Evolutionary conservation across 2,113 vertebrate species (phyloP).

Genomic region (Laterallus jamaicensis): DNA sequence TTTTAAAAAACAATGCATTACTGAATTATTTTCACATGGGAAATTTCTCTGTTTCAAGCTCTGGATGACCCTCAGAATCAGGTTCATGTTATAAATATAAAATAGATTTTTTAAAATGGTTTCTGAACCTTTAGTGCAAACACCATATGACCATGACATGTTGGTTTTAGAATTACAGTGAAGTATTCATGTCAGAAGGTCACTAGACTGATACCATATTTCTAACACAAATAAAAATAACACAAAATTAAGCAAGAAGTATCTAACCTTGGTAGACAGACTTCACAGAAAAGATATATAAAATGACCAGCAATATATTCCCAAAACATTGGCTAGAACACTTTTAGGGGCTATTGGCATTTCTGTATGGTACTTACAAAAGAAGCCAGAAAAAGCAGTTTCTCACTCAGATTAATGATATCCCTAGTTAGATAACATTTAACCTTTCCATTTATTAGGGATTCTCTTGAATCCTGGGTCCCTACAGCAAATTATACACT

Average conservation of each 20-base stretch:
- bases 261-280: not conserved
- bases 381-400: not conserved
- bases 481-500: not conserved
- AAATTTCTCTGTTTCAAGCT: not conserved
- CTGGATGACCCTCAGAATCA: not conserved
- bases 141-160: not conserved
- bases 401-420: not conserved
- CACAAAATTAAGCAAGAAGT: not conserved
- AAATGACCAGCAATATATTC: not conserved
- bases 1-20: not conserved
- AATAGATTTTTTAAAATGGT: not conserved
- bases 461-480: not conserved
- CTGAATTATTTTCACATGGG: not conserved
- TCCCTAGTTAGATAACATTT: not conserved
- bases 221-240: not conserved
- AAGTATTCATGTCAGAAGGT: not conserved
- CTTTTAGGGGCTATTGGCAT: not conserved
- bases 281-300: not conserved
- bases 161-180: not conserved
- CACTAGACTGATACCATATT: not conserved
- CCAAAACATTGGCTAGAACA: not conserved
- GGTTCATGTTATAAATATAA: not conserved
- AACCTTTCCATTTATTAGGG: not conserved
- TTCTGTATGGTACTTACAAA: not conserved
- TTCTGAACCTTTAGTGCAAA: not conserved